Conservation (phyloP, 2,113 vertebrate genomes). For the Psephotus haematonotus region DNA sequence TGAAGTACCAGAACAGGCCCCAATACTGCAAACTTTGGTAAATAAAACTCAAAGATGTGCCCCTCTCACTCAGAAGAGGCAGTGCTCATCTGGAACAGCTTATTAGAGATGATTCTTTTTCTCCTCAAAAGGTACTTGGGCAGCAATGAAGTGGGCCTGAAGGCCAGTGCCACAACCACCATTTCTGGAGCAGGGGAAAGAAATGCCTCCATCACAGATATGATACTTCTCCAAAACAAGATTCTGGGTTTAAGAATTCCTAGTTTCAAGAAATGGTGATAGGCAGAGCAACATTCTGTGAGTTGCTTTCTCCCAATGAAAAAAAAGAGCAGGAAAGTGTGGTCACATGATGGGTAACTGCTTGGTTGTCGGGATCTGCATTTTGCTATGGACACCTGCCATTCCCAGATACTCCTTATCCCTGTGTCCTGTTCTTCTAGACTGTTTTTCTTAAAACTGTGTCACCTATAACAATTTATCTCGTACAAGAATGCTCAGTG, state of each 20-base stretch:
- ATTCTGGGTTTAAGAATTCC: not conserved
- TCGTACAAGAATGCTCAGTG: too few relatives aligned
- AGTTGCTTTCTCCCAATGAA: not conserved
- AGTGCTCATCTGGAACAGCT: not conserved
- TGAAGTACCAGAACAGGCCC: not conserved
- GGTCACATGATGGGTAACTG: too few relatives aligned
- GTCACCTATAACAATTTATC: too few relatives aligned
- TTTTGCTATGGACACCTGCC: too few relatives aligned
- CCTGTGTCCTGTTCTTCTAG: too few relatives aligned
- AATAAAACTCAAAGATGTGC: not conserved
- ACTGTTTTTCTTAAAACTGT: too few relatives aligned
- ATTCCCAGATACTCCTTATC: too few relatives aligned
- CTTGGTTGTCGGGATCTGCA: too few relatives aligned
- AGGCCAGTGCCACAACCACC: not conserved
- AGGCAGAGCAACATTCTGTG: not conserved
- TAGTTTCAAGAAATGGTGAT: too few relatives aligned
- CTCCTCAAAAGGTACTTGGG: not conserved
- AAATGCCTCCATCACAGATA: not conserved
- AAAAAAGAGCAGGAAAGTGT: too few relatives aligned
- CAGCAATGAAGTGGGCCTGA: not conserved
- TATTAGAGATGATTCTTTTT: not conserved
- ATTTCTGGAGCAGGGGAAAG: not conserved
- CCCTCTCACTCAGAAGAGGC: not conserved
- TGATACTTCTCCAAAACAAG: not conserved
- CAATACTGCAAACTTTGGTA: not conserved